Evolutionary conservation across 2,113 vertebrate species (phyloP).

Genomic region (Peromyscus californicus): DNA sequence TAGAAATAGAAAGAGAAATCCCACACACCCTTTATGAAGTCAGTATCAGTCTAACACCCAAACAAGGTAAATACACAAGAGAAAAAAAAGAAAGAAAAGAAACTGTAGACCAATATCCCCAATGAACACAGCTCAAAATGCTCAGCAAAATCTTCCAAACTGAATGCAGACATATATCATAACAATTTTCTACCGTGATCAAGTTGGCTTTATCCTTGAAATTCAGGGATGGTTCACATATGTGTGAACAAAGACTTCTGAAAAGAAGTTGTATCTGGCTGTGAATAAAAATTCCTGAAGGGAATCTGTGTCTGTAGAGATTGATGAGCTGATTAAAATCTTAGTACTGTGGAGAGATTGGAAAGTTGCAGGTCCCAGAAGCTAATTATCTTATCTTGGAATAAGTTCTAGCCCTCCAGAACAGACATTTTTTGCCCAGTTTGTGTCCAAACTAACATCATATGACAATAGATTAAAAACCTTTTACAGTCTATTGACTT

Average conservation of each 20-base stretch:
- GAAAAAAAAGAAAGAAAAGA: background rate
- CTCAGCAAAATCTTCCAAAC: background rate
- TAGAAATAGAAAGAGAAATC: background rate
- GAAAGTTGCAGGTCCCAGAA: background rate
- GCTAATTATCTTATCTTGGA: background rate
- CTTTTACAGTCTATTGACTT: background rate
- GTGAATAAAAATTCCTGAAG: background rate
- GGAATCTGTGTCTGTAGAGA: background rate
- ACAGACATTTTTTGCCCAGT: background rate
- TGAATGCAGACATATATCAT: background rate
- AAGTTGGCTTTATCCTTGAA: background rate
- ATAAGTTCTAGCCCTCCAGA: background rate
- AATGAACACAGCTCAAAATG: background rate
- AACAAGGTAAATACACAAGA: background rate
- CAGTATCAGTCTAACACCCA: background rate
- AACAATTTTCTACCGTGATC: background rate
- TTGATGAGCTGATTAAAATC: background rate
- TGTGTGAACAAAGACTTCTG: background rate
- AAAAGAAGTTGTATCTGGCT: background rate
- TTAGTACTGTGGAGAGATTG: background rate
- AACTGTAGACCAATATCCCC: background rate
- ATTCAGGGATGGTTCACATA: background rate
- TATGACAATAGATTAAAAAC: background rate
- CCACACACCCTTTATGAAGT: background rate
- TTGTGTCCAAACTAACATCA: background rate